Evolutionary conservation across 1,140 invertebrate species (phyloP).

Genomic region (Caerostris extrusa): DNA sequence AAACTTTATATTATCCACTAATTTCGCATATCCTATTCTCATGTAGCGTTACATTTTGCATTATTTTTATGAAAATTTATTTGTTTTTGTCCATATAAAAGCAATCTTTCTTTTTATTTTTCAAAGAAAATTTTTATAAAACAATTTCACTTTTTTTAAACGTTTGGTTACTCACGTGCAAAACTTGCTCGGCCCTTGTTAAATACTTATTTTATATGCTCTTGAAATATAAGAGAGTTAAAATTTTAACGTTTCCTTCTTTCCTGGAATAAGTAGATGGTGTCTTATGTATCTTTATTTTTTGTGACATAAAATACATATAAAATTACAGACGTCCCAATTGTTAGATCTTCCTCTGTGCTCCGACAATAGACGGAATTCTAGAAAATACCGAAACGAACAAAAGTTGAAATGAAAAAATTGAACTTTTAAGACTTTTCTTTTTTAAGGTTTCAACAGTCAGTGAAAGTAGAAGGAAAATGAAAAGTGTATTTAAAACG

Average conservation of each 20-base stretch:
- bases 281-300: not conserved
- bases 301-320: not conserved
- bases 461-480: constrained; percentile 6
- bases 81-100: no score
- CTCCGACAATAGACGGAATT: not conserved
- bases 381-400: constrained; percentile 18
- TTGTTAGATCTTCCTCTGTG: constrained; percentile 3
- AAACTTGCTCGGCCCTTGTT: no score
- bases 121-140: no score
- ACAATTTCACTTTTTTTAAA: no score
- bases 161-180: no score
- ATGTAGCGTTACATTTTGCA: no score
- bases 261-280: not conserved
- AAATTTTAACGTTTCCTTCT: not conserved
- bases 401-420: constrained; percentile 55
- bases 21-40: no score
- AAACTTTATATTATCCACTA: no score
- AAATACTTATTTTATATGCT: no score
- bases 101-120: no score
- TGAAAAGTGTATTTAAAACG: constrained; percentile 49
- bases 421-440: constrained; percentile 56
- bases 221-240: no score
- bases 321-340: not conserved
- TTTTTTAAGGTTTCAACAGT: constrained; percentile 35
- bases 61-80: no score